These are phyloP conservation scores for Helicoverpa assulta DNA, from an alignment of 2,888 invertebrate species.

Conservation along the genomic window DNA sequence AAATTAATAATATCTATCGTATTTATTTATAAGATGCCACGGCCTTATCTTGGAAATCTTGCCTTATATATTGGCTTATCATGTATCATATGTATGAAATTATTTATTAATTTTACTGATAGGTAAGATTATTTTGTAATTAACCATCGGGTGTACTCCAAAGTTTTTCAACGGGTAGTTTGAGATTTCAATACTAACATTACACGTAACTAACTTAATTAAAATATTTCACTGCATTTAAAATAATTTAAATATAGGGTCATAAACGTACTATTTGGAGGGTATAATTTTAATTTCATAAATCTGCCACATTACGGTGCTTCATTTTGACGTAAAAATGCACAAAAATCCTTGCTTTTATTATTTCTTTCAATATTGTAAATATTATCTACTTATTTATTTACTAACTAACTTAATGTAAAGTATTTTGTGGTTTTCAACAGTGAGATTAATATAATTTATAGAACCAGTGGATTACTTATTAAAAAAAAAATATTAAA, in stretches of 20 bases:
- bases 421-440: conserved; percentile 35
- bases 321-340: conserved; percentile 8
- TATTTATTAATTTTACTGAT: neutral
- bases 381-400: conserved; percentile 3
- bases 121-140: neutral
- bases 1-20: conserved; percentile 3
- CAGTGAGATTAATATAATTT: conserved; percentile 56
- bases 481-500: neutral
- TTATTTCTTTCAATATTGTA: conserved; percentile 13
- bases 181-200: neutral
- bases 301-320: neutral
- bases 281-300: neutral
- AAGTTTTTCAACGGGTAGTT: conserved; percentile 21
- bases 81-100: neutral
- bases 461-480: conserved; percentile 18
- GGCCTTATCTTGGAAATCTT: conserved; percentile 36
- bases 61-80: conserved; percentile 24
- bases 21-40: neutral
- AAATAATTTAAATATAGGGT: neutral
- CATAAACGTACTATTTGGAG: neutral
- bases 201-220: neutral
- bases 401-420: conserved; percentile 20
- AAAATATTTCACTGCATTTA: conserved; percentile 1
- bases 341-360: conserved; percentile 10
- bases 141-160: neutral